A percentile compares a stretch with the other conserved stretches of the same genome.
Evolutionary conservation across 1,140 invertebrate genomes (phyloP).

Genomic region (Paracyclopina nana): DNA sequence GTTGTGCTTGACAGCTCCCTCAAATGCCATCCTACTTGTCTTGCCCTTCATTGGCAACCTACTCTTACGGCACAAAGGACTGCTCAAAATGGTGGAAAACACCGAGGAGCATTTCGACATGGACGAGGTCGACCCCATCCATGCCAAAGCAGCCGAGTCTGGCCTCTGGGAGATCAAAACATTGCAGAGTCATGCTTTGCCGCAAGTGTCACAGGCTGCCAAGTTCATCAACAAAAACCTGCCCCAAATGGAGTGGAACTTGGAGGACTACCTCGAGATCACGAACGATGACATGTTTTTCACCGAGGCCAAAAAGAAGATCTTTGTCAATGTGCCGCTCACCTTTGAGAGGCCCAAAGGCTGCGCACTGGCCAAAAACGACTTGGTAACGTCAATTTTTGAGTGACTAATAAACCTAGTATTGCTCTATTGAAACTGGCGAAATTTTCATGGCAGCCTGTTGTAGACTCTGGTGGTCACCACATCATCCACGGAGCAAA

Average conservation of each 20-base stretch:
- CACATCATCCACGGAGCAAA: neutral
- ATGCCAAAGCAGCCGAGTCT: constrained; percentile 57
- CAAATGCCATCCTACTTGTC: constrained; percentile 54
- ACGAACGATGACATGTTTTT: constrained; percentile 40
- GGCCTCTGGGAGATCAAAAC: constrained; percentile 75
- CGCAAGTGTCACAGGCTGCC: constrained; percentile 41
- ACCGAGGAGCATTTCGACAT: constrained; percentile 56
- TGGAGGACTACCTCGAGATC: constrained; percentile 37
- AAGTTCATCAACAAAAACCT: constrained; percentile 44
- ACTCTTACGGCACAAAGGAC: constrained; percentile 58
- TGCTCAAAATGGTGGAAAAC: constrained; percentile 42
- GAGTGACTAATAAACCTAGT: neutral
- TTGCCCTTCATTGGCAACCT: constrained; percentile 68
- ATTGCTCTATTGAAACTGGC: neutral
- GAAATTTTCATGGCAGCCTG: neutral
- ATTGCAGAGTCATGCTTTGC: constrained; percentile 50
- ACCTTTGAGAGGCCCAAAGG: constrained; percentile 36
- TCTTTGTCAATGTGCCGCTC: constrained; percentile 35
- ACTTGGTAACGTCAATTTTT: neutral
- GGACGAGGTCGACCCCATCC: constrained; percentile 51
- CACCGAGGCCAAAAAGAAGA: constrained; percentile 37
- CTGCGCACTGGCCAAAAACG: constrained; percentile 10
- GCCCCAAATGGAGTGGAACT: constrained; percentile 42
- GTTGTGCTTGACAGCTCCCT: constrained; percentile 53
- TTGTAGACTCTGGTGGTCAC: neutral